Percentiles rank a stretch among this genome's conserved stretches.
These are phyloP conservation scores for Parus major DNA, from an alignment of 2,113 vertebrate genomes.

Conservation along the genomic window DNA sequence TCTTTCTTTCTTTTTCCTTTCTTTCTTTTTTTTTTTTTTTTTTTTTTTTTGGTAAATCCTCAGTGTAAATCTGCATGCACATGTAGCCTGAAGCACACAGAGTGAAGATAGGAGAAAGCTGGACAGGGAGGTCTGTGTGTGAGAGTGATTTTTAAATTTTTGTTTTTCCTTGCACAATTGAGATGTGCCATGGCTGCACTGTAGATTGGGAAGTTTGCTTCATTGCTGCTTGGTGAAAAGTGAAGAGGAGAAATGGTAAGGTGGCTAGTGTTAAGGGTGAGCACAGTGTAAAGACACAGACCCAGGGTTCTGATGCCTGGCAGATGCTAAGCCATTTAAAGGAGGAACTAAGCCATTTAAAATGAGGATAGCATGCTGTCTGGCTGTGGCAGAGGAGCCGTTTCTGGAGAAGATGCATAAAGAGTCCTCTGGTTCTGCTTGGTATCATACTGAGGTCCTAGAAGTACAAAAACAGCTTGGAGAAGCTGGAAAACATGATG, in stretches of 20 bases:
- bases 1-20: too few species aligned
- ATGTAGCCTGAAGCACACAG: background rate
- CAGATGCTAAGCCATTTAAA: slow-evolving; percentile 10
- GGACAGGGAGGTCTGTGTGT: background rate
- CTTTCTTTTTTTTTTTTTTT: background rate
- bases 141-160: background rate
- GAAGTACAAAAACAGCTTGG: background rate
- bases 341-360: slow-evolving; percentile 7
- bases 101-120: background rate
- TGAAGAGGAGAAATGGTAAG: background rate
- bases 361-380: background rate
- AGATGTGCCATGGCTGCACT: background rate
- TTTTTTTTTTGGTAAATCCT: background rate
- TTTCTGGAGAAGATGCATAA: background rate
- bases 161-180: background rate
- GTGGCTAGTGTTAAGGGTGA: background rate
- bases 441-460: background rate
- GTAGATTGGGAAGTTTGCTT: background rate
- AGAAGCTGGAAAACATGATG: background rate
- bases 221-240: background rate
- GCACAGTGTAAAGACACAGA: background rate
- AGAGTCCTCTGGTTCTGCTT: background rate
- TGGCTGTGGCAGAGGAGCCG: background rate
- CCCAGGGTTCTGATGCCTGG: background rate
- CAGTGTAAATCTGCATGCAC: background rate